phyloP scores from a whole-genome alignment of 2,888 invertebrate genomes.

The Alsophila aescularia region DNA sequence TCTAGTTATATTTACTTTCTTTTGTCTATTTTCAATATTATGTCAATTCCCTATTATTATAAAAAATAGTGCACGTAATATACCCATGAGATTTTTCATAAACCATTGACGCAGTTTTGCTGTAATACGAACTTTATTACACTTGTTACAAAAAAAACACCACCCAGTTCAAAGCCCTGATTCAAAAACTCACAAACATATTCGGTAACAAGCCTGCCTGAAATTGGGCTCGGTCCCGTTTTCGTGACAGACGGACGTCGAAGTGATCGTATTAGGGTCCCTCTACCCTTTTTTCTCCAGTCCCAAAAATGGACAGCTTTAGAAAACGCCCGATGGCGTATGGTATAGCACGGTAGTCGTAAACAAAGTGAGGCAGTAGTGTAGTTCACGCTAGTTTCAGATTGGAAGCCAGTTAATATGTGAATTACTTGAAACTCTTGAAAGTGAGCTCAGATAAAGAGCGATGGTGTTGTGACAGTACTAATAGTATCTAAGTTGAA shows the following conservation, averaged over 20 bases:
- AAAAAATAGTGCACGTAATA: no score
- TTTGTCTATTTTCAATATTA: no score
- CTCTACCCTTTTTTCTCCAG: conserved; percentile 6
- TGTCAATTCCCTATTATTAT: no score
- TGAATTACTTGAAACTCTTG: no score
- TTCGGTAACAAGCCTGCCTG: conserved; percentile 2
- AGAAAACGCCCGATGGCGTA: conserved; percentile 8
- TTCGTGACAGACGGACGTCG: conserved; percentile 14
- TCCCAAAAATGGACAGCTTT: conserved; percentile 14
- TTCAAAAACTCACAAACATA: conserved; percentile 8
- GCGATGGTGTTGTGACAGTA: no score
- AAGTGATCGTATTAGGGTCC: conserved; percentile 19
- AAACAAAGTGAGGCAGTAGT: not conserved
- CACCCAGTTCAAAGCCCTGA: not conserved
- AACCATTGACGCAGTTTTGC: no score
- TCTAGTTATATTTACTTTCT: no score
- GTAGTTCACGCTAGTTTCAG: not conserved
- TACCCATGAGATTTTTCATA: no score
- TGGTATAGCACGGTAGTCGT: not conserved
- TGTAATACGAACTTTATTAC: no score
- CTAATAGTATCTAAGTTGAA: no score
- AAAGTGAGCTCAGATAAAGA: no score
- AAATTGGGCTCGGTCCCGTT: not conserved
- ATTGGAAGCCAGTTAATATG: no score
- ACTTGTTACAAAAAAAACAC: not conserved